A percentile compares a stretch with the other conserved stretches of the same genome.
Evolutionary conservation across 2,888 invertebrate genomes (phyloP).

Genomic region (Frankliniella fusca): DNA sequence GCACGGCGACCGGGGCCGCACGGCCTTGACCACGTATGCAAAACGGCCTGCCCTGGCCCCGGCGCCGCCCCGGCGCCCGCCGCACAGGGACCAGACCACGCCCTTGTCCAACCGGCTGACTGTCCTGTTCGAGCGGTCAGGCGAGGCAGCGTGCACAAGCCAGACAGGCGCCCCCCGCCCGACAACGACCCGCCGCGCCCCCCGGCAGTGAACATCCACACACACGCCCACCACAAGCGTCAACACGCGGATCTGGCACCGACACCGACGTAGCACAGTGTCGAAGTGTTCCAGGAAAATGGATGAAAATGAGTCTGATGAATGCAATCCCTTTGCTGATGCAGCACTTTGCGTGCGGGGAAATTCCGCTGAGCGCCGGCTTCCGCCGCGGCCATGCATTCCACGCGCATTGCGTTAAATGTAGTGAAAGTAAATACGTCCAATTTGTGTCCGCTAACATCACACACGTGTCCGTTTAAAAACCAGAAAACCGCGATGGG

Average conservation of each 20-base stretch:
- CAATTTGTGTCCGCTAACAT: too few species aligned
- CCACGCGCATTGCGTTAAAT: too few species aligned
- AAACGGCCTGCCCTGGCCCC: background rate
- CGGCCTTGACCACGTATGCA: background rate
- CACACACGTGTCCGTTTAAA: too few species aligned
- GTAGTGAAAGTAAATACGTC: too few species aligned
- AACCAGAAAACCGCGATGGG: too few species aligned
- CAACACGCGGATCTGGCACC: background rate
- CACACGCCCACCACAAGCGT: background rate
- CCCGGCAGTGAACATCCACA: background rate
- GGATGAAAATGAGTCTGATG: too few species aligned
- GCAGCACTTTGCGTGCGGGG: too few species aligned
- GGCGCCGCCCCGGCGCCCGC: background rate
- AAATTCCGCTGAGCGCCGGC: too few species aligned
- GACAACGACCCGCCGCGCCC: too few species aligned
- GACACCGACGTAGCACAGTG: background rate
- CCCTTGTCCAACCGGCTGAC: constrained; percentile 1
- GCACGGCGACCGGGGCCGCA: background rate
- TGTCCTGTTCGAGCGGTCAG: background rate
- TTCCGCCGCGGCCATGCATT: too few species aligned
- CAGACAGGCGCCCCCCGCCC: background rate
- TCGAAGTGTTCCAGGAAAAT: background rate
- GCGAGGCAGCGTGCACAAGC: background rate
- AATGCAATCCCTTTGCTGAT: too few species aligned
- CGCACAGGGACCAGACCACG: background rate